Base-by-base conservation (phyloP, 2,797 vertebrate genomes). In the Gallinago nigripennis region DNA sequence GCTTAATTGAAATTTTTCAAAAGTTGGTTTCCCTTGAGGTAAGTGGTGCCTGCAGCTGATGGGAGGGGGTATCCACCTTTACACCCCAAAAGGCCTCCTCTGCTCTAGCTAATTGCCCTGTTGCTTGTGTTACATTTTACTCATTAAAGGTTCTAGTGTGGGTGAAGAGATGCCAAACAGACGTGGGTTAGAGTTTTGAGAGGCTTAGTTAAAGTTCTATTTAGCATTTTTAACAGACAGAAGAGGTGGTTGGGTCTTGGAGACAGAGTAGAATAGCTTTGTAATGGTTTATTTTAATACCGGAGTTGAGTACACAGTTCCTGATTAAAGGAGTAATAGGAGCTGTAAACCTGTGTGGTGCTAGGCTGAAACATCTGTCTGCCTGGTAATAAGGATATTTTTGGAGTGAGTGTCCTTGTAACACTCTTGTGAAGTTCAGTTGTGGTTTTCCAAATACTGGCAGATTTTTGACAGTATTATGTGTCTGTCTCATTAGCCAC, bases 91-190 rank as follows among this genome's bases (percentile, higher is more conserved):
- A 35, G 16, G 51, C 37, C 37, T 37, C 39, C 46, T 63, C 39
- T 9, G 30, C 25, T 11, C 8, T 18, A 4, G 16, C 11, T 1
- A 0, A 2, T 53, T 15, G 13, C 20, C 11, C 4, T 54, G 4
- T 5, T 1, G 10, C 8, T 11, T 20, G 25, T 53, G 12, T 28
- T 51, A 2, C 0, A 5, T 19, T 45, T 23, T 33, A 5, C n/a
- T 45, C 12, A 1, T 31, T 11, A 6, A 16, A 18, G 12, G 9
- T 24, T 24, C 58, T 43, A 8, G 18, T 9, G 37, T 11, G 2
- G 1, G 21, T 2, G 3, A 31, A 20, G 20, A 33, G 43, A 2
- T n/a, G n/a, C 57, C 19, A 6, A 30, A 19, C 20, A 21, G 37
- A 12, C 37, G 13, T 21, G 1, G 0, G 4, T 12, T 61, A 27